A percentile compares a stretch with the other conserved stretches of the same genome.
These are phyloP conservation scores for human DNA, from an alignment of 2,113 vertebrate species.

Conservation along the genomic window GRCh38 chr5:140437501-140438000, in stretches of 20 bases:
- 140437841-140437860: conserved; percentile 11
- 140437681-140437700: no score
- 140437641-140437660: no score
- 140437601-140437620: no score
- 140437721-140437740: not conserved
- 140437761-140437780: not conserved
- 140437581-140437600: no score
- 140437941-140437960: not conserved
- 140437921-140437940: conserved; percentile 16
- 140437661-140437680: no score
- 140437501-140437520: no score
- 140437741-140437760: not conserved
- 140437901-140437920: not conserved
- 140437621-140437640: no score
- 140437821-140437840: not conserved
- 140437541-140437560: no score
- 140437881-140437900: conserved; percentile 40
- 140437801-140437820: not conserved
- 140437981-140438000: conserved; percentile 52
- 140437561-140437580: no score
- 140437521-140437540: no score
- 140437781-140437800: not conserved
- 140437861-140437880: not conserved
- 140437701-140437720: no score
- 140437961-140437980: conserved; percentile 33